These are phyloP conservation scores for Isotomurus palustris DNA, from an alignment of 2,888 invertebrate species.

Conservation along the genomic window DNA sequence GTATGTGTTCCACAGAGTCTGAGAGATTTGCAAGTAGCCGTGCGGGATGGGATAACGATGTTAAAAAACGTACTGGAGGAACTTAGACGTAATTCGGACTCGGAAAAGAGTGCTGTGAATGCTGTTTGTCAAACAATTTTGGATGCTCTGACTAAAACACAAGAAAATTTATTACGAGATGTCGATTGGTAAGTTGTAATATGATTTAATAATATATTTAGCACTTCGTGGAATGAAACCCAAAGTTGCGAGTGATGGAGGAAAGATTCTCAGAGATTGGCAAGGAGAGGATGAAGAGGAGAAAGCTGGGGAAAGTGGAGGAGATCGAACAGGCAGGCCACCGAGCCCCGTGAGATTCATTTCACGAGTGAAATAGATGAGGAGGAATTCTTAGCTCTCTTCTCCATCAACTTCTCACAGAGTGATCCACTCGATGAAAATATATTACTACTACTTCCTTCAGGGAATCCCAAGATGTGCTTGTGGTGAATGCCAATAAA, in stretches of 20 bases:
- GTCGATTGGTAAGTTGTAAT: constrained; percentile 59
- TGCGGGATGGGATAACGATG: constrained; percentile 63
- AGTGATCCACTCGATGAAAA: background rate
- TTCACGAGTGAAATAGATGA: too few relatives aligned
- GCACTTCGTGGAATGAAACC: too few relatives aligned
- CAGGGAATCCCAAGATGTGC: too few relatives aligned
- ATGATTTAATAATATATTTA: too few relatives aligned
- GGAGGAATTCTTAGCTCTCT: too few relatives aligned
- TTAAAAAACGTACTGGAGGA: constrained; percentile 64
- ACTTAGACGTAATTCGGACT: constrained; percentile 60
- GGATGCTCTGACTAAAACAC: constrained; percentile 64
- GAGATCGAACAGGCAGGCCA: too few relatives aligned
- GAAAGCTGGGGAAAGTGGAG: too few relatives aligned
- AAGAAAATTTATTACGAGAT: constrained; percentile 62
- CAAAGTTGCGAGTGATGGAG: too few relatives aligned
- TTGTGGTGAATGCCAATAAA: constrained; percentile 1
- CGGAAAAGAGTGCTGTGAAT: constrained; percentile 63
- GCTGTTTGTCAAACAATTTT: constrained; percentile 63
- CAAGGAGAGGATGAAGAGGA: too few relatives aligned
- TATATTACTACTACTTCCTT: background rate
- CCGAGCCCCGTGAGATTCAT: too few relatives aligned
- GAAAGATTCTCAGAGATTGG: too few relatives aligned
- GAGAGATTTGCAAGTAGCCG: constrained; percentile 61
- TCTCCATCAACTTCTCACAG: too few relatives aligned
- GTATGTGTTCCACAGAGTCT: constrained; percentile 50